phyloP scores from a whole-genome alignment of 1,140 invertebrate genomes.

The Pseudachorutes palmiensis region DNA sequence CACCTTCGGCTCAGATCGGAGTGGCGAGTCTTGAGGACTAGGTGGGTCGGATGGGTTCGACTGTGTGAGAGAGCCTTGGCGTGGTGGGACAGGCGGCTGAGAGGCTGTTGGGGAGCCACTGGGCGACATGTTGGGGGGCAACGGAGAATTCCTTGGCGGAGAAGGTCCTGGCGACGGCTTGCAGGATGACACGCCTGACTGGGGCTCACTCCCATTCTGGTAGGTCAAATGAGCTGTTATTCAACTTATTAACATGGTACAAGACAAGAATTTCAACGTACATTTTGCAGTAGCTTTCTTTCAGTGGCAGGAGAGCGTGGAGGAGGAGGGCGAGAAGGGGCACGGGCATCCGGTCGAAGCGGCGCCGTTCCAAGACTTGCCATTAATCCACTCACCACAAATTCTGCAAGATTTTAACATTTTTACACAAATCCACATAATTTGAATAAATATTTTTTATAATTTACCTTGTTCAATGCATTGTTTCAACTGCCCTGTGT shows the following conservation, averaged over 20 bases:
- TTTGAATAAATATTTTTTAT: too few species aligned
- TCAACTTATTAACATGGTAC: neutral
- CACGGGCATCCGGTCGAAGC: slow-evolving; percentile 15
- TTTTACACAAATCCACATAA: too few species aligned
- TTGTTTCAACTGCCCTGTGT: slow-evolving; percentile 5
- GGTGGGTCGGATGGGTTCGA: neutral
- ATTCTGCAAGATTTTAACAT: too few species aligned
- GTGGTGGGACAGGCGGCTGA: slow-evolving; percentile 44
- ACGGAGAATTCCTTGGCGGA: slow-evolving; percentile 46
- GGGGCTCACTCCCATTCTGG: neutral
- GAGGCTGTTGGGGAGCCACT: too few species aligned
- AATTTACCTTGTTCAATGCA: slow-evolving; percentile 8
- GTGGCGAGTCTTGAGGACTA: neutral
- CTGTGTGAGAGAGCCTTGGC: slow-evolving; percentile 18
- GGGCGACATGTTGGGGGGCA: slow-evolving; percentile 24
- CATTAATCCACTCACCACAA: slow-evolving; percentile 11
- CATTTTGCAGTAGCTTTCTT: slow-evolving; percentile 23
- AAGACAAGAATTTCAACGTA: neutral
- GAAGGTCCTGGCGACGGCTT: slow-evolving; percentile 40
- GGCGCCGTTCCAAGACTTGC: slow-evolving; percentile 11
- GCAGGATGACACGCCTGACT: slow-evolving; percentile 27
- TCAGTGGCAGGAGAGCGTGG: slow-evolving; percentile 36
- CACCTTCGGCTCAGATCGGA: neutral
- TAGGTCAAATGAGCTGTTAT: too few species aligned
- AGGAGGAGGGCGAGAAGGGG: slow-evolving; percentile 33